Conservation (phyloP, 1,140 invertebrate genomes). For the Cotesia typhae region DNA sequence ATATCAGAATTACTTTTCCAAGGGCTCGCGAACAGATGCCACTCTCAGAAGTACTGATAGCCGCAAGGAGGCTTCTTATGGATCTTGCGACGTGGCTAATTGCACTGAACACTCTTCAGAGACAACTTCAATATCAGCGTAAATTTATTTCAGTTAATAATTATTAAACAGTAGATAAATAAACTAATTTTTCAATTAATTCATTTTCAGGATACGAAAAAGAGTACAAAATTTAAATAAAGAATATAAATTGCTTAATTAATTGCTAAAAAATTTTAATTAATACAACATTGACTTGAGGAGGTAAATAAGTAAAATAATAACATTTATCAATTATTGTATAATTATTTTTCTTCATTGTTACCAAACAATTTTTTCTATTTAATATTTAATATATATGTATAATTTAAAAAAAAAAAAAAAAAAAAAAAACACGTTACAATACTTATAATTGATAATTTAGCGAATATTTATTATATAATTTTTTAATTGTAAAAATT, state of each 20-base stretch:
- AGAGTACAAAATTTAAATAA: neutral
- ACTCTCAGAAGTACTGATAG: slow-evolving; percentile 13
- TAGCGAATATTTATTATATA: too few relatives aligned
- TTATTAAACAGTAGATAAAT: neutral
- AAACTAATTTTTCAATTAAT: neutral
- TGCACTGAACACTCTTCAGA: slow-evolving; percentile 30
- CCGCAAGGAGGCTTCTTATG: slow-evolving; percentile 27
- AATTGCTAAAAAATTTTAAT: too few relatives aligned
- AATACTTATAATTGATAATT: too few relatives aligned
- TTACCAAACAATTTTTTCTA: too few relatives aligned
- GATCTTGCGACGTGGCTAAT: slow-evolving; percentile 24
- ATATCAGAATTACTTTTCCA: slow-evolving; percentile 57
- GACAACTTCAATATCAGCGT: slow-evolving; percentile 35
- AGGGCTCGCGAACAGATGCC: slow-evolving; percentile 13
- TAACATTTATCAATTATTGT: too few relatives aligned
- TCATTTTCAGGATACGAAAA: neutral
- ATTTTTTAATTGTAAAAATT: slow-evolving; percentile 9
- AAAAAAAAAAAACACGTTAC: too few relatives aligned
- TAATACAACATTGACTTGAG: too few relatives aligned
- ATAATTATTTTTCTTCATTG: too few relatives aligned
- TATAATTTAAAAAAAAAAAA: too few relatives aligned
- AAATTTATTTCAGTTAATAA: neutral
- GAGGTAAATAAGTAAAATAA: too few relatives aligned
- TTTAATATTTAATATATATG: too few relatives aligned
- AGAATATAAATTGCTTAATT: too few relatives aligned